Base-by-base conservation (phyloP, 2,797 vertebrate genomes). In the Adrianichthys oophorus region DNA sequence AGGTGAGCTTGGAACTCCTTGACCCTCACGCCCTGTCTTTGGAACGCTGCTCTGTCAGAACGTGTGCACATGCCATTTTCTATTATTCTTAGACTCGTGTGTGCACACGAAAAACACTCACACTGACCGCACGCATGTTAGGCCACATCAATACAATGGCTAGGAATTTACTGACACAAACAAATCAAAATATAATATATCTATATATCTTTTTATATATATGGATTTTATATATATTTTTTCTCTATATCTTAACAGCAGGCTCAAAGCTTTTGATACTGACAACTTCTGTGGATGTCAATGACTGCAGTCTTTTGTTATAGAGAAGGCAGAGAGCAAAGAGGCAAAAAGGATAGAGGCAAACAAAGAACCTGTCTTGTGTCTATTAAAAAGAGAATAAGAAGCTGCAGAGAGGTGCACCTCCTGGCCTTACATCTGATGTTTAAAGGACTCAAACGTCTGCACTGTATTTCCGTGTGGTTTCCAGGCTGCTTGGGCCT, bases 91-190 rank as follows among this genome's bases (percentile, higher is more conserved):
- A 18, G 18, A 72, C 51, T 55, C 87, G 82, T 84, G 85, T 53
- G 54, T 87, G 80, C 87, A 90, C 87, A 86, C 80, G 7, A 12
- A 29, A 86, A 89, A 85, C 86, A 83, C 85, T 90, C 87, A 86
- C 82, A 85, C 88, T 10, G 32, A 49, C 32, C 37, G 50, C 51
- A 62, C 59, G 44, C 54, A 63, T 45, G 53, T 42, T 41, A 79
- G 78, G 92, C 93, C 92, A 93, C 77, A 74, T 49, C 59, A 85
- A 85, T 61, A 86, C 72, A 52, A 77, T 67, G 62, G 64, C 62
- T 65, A 41, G 62, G 66, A 88, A 68, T 81, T 68, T 71, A 59
- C 56, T 64, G 59, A 70, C 62, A 69, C 29, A 76, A 72, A 80
- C 57, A 80, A 83, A 76, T 74, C 57, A 72, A 88, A 80, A 85